Percentiles rank a stretch among this genome's conserved stretches.
Conservation (phyloP, 2,797 vertebrate species). For the Trachurus trachurus region DNA sequence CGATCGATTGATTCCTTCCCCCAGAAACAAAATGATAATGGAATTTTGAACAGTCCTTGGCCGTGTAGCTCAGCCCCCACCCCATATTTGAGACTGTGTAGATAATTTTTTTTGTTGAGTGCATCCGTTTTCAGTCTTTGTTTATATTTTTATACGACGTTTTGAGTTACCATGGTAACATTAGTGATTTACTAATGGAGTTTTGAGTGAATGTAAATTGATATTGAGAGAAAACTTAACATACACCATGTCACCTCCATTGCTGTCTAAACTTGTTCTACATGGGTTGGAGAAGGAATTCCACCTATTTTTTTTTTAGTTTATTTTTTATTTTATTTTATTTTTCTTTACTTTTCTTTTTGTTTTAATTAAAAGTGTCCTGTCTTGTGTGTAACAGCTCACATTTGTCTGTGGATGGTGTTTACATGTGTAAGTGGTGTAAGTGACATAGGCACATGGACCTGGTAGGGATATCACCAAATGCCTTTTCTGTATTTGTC, state of each 20-base stretch:
- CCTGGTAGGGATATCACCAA: conserved; percentile 66
- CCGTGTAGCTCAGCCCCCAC: conserved; percentile 51
- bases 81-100: conserved; percentile 74
- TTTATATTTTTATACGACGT: conserved; percentile 82
- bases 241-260: conserved; percentile 53
- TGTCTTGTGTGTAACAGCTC: conserved; percentile 69
- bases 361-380: conserved; percentile 49
- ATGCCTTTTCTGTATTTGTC: conserved; percentile 78
- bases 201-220: conserved; percentile 72
- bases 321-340: neutral
- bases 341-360: neutral
- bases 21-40: conserved; percentile 46
- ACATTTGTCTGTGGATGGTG: conserved; percentile 70
- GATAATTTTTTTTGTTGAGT: conserved; percentile 77
- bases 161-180: conserved; percentile 77
- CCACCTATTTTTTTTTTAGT: neutral
- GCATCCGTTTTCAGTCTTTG: conserved; percentile 71
- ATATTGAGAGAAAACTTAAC: conserved; percentile 57
- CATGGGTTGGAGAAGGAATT: conserved; percentile 30
- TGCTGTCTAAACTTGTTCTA: conserved; percentile 51
- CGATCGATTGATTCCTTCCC: conserved; percentile 2
- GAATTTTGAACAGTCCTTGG: conserved; percentile 52
- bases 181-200: conserved; percentile 71
- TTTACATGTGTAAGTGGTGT: conserved; percentile 66
- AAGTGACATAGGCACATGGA: conserved; percentile 69